phyloP scores from a whole-genome alignment of 2,113 vertebrate genomes.

The Gobio gobio region DNA sequence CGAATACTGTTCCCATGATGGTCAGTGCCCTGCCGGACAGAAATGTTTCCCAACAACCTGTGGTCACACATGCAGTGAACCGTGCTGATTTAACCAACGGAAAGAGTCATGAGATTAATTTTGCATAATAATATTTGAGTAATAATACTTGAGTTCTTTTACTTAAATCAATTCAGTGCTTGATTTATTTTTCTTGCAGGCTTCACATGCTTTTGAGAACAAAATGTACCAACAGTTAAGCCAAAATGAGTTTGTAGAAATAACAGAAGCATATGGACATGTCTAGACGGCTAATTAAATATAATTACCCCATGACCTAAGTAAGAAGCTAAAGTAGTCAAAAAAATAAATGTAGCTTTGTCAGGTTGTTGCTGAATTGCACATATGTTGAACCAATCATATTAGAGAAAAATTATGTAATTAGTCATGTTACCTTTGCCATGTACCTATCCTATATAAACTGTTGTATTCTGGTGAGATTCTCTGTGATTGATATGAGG shows the following conservation, averaged over 20 bases:
- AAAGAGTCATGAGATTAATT: neutral
- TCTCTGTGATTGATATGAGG: no score
- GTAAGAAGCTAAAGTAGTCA: no score
- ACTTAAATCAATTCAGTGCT: neutral
- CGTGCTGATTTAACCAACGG: slow-evolving; percentile 62
- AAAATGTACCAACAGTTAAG: neutral
- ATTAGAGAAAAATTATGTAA: no score
- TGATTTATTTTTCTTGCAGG: neutral
- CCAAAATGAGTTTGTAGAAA: neutral
- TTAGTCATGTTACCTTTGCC: no score
- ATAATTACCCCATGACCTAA: neutral
- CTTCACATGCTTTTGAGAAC: neutral
- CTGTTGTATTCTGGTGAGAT: no score
- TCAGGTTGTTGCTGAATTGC: no score
- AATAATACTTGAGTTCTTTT: slow-evolving; percentile 5
- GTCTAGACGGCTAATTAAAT: neutral
- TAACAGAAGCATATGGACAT: neutral
- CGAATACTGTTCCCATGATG: slow-evolving; percentile 75
- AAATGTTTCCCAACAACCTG: slow-evolving; percentile 76
- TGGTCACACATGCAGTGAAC: slow-evolving; percentile 72
- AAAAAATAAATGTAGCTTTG: no score
- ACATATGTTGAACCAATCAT: no score
- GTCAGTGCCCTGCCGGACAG: slow-evolving; percentile 71
- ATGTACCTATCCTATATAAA: no score
- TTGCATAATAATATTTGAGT: neutral